Evolutionary conservation across 2,113 vertebrate species (phyloP).

Genomic region (Erinaceus europaeus): DNA sequence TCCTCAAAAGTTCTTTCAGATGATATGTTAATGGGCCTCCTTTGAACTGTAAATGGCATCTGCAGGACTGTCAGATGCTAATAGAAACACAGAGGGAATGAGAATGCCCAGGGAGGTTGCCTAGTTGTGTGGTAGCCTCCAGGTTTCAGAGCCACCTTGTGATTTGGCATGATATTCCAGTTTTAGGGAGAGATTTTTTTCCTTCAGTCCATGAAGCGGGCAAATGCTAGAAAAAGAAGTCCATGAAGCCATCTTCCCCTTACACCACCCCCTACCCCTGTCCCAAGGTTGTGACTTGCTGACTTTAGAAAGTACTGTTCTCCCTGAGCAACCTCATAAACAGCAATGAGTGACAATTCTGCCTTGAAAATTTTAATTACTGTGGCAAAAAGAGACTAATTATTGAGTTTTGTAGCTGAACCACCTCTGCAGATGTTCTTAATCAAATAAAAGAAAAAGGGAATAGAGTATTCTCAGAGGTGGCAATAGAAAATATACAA

Average conservation of each 20-base stretch:
- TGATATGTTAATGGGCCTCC: constrained; percentile 74
- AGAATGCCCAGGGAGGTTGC: constrained; percentile 14
- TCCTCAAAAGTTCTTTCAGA: constrained; percentile 71
- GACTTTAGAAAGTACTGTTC: constrained; percentile 37
- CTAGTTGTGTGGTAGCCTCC: not conserved
- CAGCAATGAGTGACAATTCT: constrained; percentile 48
- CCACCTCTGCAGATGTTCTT: constrained; percentile 68
- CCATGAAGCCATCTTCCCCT: not conserved
- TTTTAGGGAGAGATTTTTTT: constrained; percentile 22
- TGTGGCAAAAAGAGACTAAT: constrained; percentile 52
- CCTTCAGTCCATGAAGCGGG: too few species aligned
- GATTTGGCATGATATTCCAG: not conserved
- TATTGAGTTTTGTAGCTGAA: constrained; percentile 64
- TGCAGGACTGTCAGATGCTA: constrained; percentile 45
- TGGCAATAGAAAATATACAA: constrained; percentile 27
- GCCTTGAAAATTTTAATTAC: constrained; percentile 69
- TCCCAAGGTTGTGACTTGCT: constrained; percentile 25
- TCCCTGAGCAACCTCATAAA: constrained; percentile 49
- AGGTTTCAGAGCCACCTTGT: constrained; percentile 21
- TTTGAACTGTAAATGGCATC: constrained; percentile 75
- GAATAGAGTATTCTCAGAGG: constrained; percentile 14
- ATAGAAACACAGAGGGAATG: constrained; percentile 44
- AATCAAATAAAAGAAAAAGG: constrained; percentile 59
- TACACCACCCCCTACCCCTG: too few species aligned
- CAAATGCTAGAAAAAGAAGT: too few species aligned